phyloP scores from a whole-genome alignment of 2,113 vertebrate species.

The Pristiophorus japonicus region DNA sequence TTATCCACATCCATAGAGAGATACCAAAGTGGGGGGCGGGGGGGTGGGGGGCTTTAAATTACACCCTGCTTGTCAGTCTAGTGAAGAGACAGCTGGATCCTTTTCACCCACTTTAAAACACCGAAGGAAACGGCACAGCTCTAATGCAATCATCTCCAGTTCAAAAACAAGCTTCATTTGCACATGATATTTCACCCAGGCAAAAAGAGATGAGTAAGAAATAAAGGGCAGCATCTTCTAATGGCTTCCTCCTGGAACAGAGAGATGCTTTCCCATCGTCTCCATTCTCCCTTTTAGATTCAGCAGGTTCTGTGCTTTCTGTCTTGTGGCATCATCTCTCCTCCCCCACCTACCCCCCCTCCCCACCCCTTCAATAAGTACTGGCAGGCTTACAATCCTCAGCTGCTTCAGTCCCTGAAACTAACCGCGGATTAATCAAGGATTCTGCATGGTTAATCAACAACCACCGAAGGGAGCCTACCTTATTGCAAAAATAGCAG shows the following conservation, averaged over 20 bases:
- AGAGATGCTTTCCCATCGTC: constrained; percentile 48
- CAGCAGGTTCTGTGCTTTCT: constrained; percentile 58
- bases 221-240: background rate
- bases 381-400: constrained; percentile 55
- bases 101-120: constrained; percentile 66
- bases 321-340: constrained; percentile 55
- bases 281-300: constrained; percentile 49
- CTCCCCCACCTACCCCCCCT: constrained; percentile 49
- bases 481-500: constrained; percentile 58
- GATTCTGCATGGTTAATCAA: constrained; percentile 54
- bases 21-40: constrained; percentile 36
- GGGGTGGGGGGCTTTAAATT: constrained; percentile 48
- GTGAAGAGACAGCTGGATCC: constrained; percentile 55
- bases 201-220: constrained; percentile 53
- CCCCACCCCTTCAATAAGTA: constrained; percentile 41
- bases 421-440: constrained; percentile 64
- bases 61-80: constrained; percentile 62
- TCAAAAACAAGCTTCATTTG: constrained; percentile 68
- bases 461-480: constrained; percentile 67
- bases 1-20: constrained; percentile 61
- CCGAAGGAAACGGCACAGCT: constrained; percentile 56
- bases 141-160: constrained; percentile 54
- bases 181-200: constrained; percentile 55
- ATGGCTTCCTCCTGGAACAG: constrained; percentile 44
- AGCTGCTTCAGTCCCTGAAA: constrained; percentile 57